Evolutionary conservation across 2,888 invertebrate genomes (phyloP).

Genomic region (Chalcosyrphus nemorum): DNA sequence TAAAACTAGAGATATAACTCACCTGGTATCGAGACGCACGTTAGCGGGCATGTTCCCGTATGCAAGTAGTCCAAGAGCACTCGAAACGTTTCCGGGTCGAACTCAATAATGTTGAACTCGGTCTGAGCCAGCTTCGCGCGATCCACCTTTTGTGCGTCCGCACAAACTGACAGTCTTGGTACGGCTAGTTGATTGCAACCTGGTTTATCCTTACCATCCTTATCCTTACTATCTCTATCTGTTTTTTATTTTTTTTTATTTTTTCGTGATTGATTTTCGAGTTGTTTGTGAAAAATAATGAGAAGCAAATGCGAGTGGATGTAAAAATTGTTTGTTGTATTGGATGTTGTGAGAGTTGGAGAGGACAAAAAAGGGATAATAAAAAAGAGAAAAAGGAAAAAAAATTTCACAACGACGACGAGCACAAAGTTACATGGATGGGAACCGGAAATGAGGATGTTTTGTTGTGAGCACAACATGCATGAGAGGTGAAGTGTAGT

Average conservation of each 20-base stretch:
- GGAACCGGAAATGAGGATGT: conserved; percentile 48
- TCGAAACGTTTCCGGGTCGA: conserved; percentile 96
- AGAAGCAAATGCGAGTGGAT: conserved; percentile 63
- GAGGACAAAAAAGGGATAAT: conserved; percentile 52
- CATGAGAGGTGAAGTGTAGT: conserved; percentile 41
- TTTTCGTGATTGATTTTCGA: conserved; percentile 42
- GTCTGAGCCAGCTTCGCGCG: conserved; percentile 95
- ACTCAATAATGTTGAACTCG: conserved; percentile 97
- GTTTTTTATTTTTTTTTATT: conserved; percentile 57
- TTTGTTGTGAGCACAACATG: conserved; percentile 21
- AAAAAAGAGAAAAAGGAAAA: conserved; percentile 25
- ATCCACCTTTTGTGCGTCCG: conserved; percentile 96
- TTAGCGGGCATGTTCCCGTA: conserved; percentile 95
- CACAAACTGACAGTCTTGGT: conserved; percentile 94
- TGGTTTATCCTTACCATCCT: conserved; percentile 89
- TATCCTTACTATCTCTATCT: conserved; percentile 92
- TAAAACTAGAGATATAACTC: conserved; percentile 33
- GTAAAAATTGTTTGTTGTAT: conserved; percentile 47
- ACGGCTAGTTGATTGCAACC: conserved; percentile 89
- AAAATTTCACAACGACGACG: conserved; percentile 29
- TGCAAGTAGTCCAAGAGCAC: conserved; percentile 95
- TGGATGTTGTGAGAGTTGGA: conserved; percentile 30
- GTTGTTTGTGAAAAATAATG: conserved; percentile 50
- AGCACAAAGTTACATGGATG: conserved; percentile 53
- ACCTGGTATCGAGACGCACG: conserved; percentile 96